A percentile compares a stretch with the other conserved stretches of the same genome.
Conservation (phyloP, 2,797 vertebrate species). For the Chromis chromis region DNA sequence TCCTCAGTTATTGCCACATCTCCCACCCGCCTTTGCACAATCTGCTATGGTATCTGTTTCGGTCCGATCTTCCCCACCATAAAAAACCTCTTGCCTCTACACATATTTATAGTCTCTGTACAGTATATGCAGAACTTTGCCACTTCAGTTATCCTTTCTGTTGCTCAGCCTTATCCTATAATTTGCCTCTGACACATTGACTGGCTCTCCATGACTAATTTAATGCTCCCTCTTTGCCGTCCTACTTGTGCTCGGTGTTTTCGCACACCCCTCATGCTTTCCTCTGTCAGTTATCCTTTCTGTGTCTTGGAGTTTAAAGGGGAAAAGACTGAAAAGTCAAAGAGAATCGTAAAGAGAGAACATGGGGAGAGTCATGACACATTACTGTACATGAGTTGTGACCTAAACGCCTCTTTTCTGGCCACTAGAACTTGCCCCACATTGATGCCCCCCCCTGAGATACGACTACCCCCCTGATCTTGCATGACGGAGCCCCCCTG, state of each 20-base stretch:
- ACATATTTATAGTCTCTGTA: slow-evolving; percentile 2
- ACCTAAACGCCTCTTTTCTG: slow-evolving; percentile 19
- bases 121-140: slow-evolving; percentile 1
- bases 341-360: slow-evolving; percentile 35
- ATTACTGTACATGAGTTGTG: background rate
- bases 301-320: slow-evolving; percentile 28
- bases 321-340: slow-evolving; percentile 25
- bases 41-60: background rate
- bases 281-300: slow-evolving; percentile 30
- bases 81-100: background rate
- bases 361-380: slow-evolving; percentile 6
- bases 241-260: slow-evolving; percentile 24
- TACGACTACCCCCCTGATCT: slow-evolving; percentile 32
- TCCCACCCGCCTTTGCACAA: slow-evolving; percentile 35
- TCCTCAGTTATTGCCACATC: slow-evolving; percentile 44
- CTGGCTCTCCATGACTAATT: slow-evolving; percentile 38
- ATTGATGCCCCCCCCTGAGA: background rate
- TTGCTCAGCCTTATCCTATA: slow-evolving; percentile 36
- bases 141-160: slow-evolving; percentile 18
- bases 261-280: slow-evolving; percentile 11
- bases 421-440: background rate
- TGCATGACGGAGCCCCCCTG: slow-evolving; percentile 14
- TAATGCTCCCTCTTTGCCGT: slow-evolving; percentile 36
- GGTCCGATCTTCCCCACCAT: slow-evolving; percentile 4
- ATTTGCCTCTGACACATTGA: slow-evolving; percentile 32